phyloP scores from a whole-genome alignment of 1,140 invertebrate species.

The Bombus pascuorum region DNA sequence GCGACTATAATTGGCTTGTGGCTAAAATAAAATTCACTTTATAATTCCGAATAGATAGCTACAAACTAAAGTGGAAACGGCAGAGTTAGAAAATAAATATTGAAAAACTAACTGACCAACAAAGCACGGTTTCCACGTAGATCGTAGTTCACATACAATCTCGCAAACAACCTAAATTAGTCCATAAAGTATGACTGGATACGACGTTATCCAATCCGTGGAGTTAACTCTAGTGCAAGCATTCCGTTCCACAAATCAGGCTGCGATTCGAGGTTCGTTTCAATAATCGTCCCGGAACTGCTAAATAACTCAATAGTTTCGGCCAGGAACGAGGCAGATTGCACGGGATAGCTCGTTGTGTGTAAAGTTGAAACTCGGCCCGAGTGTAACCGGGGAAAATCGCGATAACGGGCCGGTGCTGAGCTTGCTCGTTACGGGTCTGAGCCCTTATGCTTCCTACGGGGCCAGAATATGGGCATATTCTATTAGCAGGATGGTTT shows the following conservation, averaged over 20 bases:
- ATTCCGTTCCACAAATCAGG: constrained; percentile 2
- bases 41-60: no score
- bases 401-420: constrained; percentile 62
- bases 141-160: background rate
- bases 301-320: constrained; percentile 38
- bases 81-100: background rate
- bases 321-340: background rate
- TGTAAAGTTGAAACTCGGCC: constrained; percentile 15
- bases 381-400: constrained; percentile 36
- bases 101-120: background rate
- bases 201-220: background rate
- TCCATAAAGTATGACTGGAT: background rate
- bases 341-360: background rate
- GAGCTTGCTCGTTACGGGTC: constrained; percentile 51
- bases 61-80: no score
- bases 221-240: background rate
- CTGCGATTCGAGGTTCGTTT: background rate
- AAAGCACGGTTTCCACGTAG: background rate
- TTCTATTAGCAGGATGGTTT: constrained; percentile 71
- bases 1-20: no score
- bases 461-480: constrained; percentile 56
- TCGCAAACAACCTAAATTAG: background rate
- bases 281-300: constrained; percentile 33
- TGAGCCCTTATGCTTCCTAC: constrained; percentile 53
- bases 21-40: no score